Evolutionary conservation across 2,888 invertebrate species (phyloP), one percentile per base, ranked within the genome.

Genomic region (Mechanitis mazaeus): DNA sequence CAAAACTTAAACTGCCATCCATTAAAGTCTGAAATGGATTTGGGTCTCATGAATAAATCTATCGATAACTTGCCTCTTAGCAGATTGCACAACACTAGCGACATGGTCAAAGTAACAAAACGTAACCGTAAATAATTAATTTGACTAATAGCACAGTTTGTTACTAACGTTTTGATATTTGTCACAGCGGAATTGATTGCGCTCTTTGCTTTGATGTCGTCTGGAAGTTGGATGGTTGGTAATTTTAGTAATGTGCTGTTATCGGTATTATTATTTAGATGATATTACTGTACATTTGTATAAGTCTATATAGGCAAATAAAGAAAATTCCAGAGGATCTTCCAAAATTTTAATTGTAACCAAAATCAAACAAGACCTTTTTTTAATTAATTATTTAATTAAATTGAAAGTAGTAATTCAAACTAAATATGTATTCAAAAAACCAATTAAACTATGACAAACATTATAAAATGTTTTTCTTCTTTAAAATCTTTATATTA

Each of bases 111-210:
- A 86, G 81, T 78, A 79, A 81, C 84, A 80, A 84, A 67, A 83
- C 81, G 74, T 78, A 66, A 84, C 75, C 83, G 81, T 86, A 81
- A 87, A 88, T 90, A 87, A 90, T 90, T 89, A 88, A 90, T 88
- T 85, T 84, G 78, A 80, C 84, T 88, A 90, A 90, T 90, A 85
- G 87, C 79, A 82, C 80, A 80, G 83, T 86, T 86, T 82, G 81
- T 76, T 75, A 69, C 72, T 75, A 76, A 80, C 79, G 78, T 76
- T 77, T 76, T 80, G 80, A 79, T 81, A 85, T 85, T 87, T 83
- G 83, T 85, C 82, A 79, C 79, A 78, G 75, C 63, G 61, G 71
- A 74, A 79, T 79, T 75, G 73, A 77, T 77, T 72, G 72, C 64
- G 68, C 65, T 67, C 61, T 66, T 64, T 58, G 33, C 62, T 64